These are phyloP conservation scores for Cotesia congregata DNA, from an alignment of 2,888 invertebrate genomes.

Conservation along the genomic window DNA sequence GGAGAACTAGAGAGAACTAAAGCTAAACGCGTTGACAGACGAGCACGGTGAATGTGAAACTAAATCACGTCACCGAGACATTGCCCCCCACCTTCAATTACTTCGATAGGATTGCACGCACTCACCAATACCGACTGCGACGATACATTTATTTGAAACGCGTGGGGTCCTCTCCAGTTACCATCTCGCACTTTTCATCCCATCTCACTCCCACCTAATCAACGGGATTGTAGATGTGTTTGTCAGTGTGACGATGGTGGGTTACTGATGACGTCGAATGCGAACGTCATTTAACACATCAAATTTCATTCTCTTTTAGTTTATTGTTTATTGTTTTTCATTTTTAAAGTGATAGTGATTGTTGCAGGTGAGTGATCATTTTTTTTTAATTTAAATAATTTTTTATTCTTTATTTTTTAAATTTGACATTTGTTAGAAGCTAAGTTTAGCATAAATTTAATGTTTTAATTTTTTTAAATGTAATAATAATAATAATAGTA, in stretches of 20 bases:
- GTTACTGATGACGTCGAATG: not conserved
- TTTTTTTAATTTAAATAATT: too few species aligned
- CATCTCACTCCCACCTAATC: not conserved
- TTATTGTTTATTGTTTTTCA: not conserved
- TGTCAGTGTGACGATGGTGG: not conserved
- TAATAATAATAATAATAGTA: too few species aligned
- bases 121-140: not conserved
- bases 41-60: not conserved
- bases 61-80: constrained; percentile 18
- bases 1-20: too few species aligned
- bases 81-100: not conserved
- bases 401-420: too few species aligned
- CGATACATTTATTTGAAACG: constrained; percentile 18
- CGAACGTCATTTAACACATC: not conserved
- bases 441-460: too few species aligned
- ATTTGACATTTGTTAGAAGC: too few species aligned
- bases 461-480: too few species aligned
- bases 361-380: too few species aligned
- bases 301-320: not conserved
- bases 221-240: too few species aligned
- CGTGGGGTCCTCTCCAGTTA: constrained; percentile 16
- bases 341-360: not conserved
- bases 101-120: not conserved
- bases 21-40: not conserved
- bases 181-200: constrained; percentile 7